Percentiles rank a stretch among this genome's conserved stretches.
phyloP scores from a whole-genome alignment of 2,113 vertebrate species.

The Trichechus manatus region DNA sequence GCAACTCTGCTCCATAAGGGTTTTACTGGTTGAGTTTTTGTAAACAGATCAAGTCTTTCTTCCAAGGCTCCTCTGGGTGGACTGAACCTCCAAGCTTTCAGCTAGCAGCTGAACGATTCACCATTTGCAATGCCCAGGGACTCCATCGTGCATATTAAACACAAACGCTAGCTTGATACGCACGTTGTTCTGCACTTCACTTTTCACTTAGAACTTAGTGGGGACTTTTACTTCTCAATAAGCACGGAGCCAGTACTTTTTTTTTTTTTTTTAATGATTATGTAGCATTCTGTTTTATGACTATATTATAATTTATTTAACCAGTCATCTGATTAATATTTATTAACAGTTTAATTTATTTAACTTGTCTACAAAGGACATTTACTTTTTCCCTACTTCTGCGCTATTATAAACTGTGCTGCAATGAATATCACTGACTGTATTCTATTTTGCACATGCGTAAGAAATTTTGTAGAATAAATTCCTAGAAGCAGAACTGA shows the following conservation, averaged over 20 bases:
- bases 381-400: rapidly evolving
- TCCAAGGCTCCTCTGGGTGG: neutral
- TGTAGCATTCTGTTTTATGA: rapidly evolving
- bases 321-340: too few relatives aligned
- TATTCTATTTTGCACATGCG: rapidly evolving
- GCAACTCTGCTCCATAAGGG: neutral
- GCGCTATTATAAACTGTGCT: rapidly evolving
- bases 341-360: too few relatives aligned
- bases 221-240: neutral
- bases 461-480: too few relatives aligned
- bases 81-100: neutral
- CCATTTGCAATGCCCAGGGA: neutral
- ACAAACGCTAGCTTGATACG: rapidly evolving
- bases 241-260: neutral
- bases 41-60: neutral
- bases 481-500: neutral
- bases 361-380: too few relatives aligned
- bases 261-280: neutral
- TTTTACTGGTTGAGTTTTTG: neutral
- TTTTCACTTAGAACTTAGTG: rapidly evolving
- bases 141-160: neutral
- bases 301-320: rapidly evolving
- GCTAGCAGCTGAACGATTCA: neutral
- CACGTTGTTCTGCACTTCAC: rapidly evolving
- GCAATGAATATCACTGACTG: rapidly evolving